Percentiles rank a stretch among this genome's conserved stretches.
Evolutionary conservation across 1,140 invertebrate species (phyloP).

Genomic region (Tetramorium alpestre): DNA sequence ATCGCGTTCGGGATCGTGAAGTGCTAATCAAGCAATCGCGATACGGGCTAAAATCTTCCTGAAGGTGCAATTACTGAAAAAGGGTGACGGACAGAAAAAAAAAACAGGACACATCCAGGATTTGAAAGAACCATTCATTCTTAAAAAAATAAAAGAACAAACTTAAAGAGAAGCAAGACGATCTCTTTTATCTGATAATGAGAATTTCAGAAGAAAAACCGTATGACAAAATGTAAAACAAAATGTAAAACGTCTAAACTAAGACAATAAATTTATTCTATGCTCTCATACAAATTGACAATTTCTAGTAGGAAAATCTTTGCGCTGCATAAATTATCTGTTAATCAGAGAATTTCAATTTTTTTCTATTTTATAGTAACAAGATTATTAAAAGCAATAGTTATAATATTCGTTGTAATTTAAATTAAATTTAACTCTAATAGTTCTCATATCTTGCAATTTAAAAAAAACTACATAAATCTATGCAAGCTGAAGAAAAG

Average conservation of each 20-base stretch:
- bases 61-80: background rate
- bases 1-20: background rate
- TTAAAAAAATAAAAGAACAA: background rate
- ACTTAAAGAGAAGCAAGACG: background rate
- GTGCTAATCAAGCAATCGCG: background rate
- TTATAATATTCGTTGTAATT: background rate
- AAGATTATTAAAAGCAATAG: background rate
- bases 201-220: constrained; percentile 17
- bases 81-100: background rate
- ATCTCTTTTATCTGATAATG: background rate
- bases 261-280: background rate
- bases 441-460: background rate
- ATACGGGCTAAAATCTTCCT: background rate
- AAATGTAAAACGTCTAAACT: background rate
- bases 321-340: background rate
- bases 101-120: background rate
- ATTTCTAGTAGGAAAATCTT: background rate
- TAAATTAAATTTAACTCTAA: background rate
- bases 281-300: background rate
- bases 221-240: background rate
- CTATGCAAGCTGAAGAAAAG: background rate
- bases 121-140: background rate
- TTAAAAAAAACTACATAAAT: background rate
- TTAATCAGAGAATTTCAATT: background rate
- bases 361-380: background rate